Conservation (phyloP, 2,113 vertebrate species). For the Mionectes macconnelli region DNA sequence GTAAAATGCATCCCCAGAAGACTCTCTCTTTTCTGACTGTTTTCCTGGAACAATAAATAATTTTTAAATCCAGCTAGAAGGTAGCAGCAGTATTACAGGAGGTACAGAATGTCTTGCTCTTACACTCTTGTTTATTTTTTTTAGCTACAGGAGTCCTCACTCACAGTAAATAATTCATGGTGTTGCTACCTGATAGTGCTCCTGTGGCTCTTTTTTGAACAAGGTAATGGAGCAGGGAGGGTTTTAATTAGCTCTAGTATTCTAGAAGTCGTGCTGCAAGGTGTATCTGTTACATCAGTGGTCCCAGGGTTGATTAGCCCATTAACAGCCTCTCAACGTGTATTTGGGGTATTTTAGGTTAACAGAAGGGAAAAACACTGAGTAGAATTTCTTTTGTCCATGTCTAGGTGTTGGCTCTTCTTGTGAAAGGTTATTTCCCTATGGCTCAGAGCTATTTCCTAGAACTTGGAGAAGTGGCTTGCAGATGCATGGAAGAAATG, state of each 20-base stretch:
- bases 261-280: neutral
- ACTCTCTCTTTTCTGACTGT: neutral
- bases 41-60: neutral
- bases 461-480: conserved; percentile 87
- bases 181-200: conserved; percentile 12
- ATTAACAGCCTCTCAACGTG: neutral
- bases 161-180: conserved; percentile 45
- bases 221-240: neutral
- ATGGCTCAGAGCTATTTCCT: conserved; percentile 80
- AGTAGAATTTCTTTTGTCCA: neutral
- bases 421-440: conserved; percentile 92
- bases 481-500: conserved; percentile 85
- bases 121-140: neutral
- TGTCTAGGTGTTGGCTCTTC: conserved; percentile 85
- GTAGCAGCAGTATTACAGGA: neutral
- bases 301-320: neutral
- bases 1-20: neutral
- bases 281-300: neutral
- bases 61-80: neutral
- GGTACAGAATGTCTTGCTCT: neutral
- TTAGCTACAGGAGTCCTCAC: neutral
- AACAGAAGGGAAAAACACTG: neutral
- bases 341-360: neutral
- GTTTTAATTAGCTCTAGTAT: neutral
- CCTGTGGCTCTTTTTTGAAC: neutral